These are phyloP conservation scores for Boulengeromyrus knoepffleri DNA, from an alignment of 2,113 vertebrate genomes.

Conservation along the genomic window DNA sequence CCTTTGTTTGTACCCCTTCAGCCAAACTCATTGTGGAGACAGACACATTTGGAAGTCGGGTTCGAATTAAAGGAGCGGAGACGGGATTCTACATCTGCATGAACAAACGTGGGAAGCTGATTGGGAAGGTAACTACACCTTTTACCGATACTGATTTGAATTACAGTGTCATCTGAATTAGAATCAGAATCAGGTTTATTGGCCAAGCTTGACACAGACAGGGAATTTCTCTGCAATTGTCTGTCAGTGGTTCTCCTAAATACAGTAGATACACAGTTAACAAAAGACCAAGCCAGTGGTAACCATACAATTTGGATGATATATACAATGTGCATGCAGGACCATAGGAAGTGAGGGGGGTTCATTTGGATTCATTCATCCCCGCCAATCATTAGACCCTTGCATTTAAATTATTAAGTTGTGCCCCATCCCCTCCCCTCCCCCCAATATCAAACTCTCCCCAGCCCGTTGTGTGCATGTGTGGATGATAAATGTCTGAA, in stretches of 20 bases:
- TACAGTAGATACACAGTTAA: neutral
- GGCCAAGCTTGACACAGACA: neutral
- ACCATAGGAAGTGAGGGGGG: neutral
- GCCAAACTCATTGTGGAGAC: conserved; percentile 97
- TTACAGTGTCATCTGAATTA: neutral
- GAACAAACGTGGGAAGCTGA: conserved; percentile 94
- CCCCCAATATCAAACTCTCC: neutral
- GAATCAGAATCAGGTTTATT: neutral
- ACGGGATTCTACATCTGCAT: conserved; percentile 97
- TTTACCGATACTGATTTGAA: neutral
- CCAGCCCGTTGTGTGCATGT: neutral
- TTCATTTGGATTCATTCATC: neutral
- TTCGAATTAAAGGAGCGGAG: conserved; percentile 90
- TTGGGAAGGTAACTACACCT: conserved; percentile 81
- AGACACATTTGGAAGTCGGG: conserved; percentile 91
- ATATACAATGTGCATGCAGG: neutral
- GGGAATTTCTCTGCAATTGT: neutral
- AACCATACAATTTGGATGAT: neutral
- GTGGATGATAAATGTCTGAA: neutral
- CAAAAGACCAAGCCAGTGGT: neutral
- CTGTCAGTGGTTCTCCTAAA: neutral
- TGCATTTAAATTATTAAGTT: neutral
- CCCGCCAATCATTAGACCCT: neutral
- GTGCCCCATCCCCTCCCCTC: neutral
- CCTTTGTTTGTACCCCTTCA: conserved; percentile 41